A percentile compares a stretch with the other conserved stretches of the same genome.
These are phyloP conservation scores for Threskiornis aethiopicus DNA, from an alignment of 2,797 vertebrate species.

Conservation along the genomic window DNA sequence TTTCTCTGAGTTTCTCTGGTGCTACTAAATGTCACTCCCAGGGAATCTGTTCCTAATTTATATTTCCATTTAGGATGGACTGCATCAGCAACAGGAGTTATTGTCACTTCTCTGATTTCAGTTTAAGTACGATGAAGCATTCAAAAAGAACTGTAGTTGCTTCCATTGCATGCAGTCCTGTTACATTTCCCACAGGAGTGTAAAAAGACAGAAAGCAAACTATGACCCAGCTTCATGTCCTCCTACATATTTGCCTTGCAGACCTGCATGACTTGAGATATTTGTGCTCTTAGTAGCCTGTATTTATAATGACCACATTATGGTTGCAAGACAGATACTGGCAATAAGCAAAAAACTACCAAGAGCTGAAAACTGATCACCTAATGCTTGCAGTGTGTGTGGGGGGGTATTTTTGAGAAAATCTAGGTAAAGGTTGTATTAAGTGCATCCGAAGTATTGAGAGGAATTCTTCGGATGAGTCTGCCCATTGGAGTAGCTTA, in stretches of 20 bases:
- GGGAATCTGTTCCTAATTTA: background rate
- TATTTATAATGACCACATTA: background rate
- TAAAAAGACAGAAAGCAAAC: background rate
- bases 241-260: background rate
- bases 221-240: background rate
- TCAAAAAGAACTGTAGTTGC: background rate
- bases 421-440: background rate
- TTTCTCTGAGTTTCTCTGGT: background rate
- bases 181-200: background rate
- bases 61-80: background rate
- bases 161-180: background rate
- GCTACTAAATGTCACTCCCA: background rate
- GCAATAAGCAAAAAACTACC: background rate
- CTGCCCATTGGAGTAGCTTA: background rate
- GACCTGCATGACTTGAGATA: background rate
- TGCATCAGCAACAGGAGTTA: background rate
- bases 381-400: background rate
- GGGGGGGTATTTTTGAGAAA: background rate
- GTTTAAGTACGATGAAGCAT: background rate
- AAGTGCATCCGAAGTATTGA: background rate
- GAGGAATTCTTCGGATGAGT: background rate
- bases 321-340: background rate
- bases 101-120: background rate
- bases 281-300: background rate
- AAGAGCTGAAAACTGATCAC: background rate